Percentiles rank a stretch among this genome's conserved stretches.
Conservation (phyloP, 1,140 invertebrate species). For the Drosophila nikananu region DNA sequence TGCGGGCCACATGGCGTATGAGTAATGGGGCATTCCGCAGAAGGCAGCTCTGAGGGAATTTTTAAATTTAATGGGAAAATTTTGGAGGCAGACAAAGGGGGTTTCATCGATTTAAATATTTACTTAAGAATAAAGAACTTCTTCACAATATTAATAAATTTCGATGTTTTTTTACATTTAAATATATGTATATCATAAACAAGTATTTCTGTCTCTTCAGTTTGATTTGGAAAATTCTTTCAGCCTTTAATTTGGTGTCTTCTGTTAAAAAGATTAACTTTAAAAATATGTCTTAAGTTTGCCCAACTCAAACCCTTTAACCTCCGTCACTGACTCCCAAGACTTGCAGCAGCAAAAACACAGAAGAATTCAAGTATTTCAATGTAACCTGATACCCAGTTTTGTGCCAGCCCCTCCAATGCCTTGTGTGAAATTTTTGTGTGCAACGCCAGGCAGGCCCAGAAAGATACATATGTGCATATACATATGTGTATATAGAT, state of each 20-base stretch:
- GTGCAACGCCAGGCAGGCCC: slow-evolving; percentile 22
- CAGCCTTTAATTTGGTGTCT: neutral
- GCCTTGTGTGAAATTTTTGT: slow-evolving; percentile 74
- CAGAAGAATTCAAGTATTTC: slow-evolving; percentile 69
- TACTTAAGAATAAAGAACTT: neutral
- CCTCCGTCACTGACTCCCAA: slow-evolving; percentile 14
- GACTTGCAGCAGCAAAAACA: slow-evolving; percentile 17
- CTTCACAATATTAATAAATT: neutral
- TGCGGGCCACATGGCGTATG: slow-evolving; percentile 71
- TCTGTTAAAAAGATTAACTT: no score
- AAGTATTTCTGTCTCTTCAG: no score
- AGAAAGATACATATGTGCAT: neutral
- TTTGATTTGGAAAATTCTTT: no score
- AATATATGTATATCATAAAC: neutral
- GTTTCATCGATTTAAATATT: neutral
- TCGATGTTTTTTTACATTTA: neutral
- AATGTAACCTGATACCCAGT: slow-evolving; percentile 68
- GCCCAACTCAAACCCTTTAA: neutral
- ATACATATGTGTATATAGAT: slow-evolving; percentile 8
- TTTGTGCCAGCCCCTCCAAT: slow-evolving; percentile 57
- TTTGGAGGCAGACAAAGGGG: neutral
- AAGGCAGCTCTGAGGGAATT: slow-evolving; percentile 30
- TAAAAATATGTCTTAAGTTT: neutral
- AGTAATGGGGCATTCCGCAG: slow-evolving; percentile 68
- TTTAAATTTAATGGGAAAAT: neutral